phyloP scores from a whole-genome alignment of 2,113 vertebrate species.

The Axis porcinus region DNA sequence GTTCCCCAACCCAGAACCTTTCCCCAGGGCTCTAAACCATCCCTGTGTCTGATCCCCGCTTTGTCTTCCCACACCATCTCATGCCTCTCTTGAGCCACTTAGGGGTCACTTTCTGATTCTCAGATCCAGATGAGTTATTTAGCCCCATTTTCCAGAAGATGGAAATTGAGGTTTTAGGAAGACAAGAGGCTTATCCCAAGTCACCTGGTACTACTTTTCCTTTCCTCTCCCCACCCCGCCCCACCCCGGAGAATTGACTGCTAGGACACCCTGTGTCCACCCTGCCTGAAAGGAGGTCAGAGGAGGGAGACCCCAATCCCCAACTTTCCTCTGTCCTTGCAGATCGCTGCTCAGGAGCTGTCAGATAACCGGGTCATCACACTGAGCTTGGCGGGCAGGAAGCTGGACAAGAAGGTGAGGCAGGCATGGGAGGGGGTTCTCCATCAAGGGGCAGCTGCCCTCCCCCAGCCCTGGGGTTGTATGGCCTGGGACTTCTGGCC shows the following conservation, averaged over 20 bases:
- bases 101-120: not conserved
- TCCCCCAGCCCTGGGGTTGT: too few species aligned
- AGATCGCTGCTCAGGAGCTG: slow-evolving; percentile 97
- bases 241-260: not conserved
- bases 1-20: not conserved
- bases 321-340: slow-evolving; percentile 38
- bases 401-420: slow-evolving; percentile 97
- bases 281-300: rapidly evolving
- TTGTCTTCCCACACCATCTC: rapidly evolving
- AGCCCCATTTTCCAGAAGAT: not conserved
- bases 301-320: not conserved
- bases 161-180: not conserved
- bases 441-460: rapidly evolving
- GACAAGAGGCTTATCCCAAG: not conserved
- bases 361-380: slow-evolving; percentile 98
- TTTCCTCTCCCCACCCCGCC: too few species aligned
- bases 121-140: not conserved
- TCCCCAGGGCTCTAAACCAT: not conserved
- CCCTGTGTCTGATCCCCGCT: not conserved
- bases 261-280: not conserved
- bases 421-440: not conserved
- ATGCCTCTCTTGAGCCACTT: not conserved
- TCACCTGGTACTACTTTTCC: not conserved
- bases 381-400: slow-evolving; percentile 93
- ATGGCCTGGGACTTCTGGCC: not conserved